These are phyloP conservation scores for Chloropsis hardwickii DNA, from an alignment of 2,113 vertebrate genomes.

Conservation along the genomic window DNA sequence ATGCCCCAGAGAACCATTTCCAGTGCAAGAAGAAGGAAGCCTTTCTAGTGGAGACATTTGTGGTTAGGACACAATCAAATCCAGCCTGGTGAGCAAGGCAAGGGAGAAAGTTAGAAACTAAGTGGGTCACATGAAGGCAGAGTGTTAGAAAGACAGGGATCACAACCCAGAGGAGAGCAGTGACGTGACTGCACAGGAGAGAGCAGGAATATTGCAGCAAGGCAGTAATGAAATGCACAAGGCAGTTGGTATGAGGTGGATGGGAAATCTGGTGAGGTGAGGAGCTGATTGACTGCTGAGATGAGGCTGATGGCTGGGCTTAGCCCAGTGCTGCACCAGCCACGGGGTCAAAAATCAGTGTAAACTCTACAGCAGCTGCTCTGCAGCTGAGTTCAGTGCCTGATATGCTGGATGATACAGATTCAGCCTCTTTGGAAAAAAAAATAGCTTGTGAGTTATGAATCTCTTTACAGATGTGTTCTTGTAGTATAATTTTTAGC, in stretches of 20 bases:
- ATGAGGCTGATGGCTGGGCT: background rate
- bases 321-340: background rate
- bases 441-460: background rate
- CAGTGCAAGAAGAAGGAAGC: background rate
- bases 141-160: background rate
- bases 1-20: background rate
- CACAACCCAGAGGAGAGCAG: background rate
- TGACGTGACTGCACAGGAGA: background rate
- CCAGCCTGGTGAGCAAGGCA: background rate
- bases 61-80: background rate
- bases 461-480: background rate
- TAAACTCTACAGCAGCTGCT: background rate
- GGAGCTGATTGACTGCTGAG: background rate
- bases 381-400: background rate
- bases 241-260: background rate
- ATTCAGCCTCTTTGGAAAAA: background rate
- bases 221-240: background rate
- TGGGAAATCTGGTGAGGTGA: background rate
- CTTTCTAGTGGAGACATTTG: rapidly evolving
- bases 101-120: background rate
- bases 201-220: background rate
- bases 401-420: background rate
- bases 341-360: background rate
- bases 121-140: background rate
- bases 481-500: background rate